Conservation (phyloP, 2,888 invertebrate genomes). For the Amblyteles armatorius region DNA sequence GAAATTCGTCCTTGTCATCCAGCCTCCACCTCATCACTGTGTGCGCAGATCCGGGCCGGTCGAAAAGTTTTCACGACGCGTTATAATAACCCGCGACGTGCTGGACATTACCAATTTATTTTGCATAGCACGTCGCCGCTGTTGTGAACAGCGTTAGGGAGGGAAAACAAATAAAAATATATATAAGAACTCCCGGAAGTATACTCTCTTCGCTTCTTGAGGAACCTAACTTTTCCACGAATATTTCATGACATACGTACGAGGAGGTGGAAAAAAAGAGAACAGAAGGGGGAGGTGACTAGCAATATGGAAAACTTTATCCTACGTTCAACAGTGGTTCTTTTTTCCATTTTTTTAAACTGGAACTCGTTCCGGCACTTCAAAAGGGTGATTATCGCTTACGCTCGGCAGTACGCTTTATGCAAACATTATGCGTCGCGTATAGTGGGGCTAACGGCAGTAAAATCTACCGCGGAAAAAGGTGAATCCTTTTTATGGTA, state of each 20-base stretch:
- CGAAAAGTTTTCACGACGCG: constrained; percentile 19
- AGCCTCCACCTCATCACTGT: constrained; percentile 27
- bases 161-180: neutral
- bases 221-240: constrained; percentile 36
- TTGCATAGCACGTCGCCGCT: neutral
- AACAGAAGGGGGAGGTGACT: neutral
- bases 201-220: constrained; percentile 14
- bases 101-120: constrained; percentile 20
- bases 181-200: constrained; percentile 10
- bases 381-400: constrained; percentile 46
- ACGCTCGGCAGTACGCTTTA: neutral
- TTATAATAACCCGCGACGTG: constrained; percentile 23
- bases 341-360: constrained; percentile 1
- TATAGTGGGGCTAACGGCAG: neutral
- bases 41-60: neutral
- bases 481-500: constrained; percentile 1
- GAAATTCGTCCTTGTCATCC: constrained; percentile 28
- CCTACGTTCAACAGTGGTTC: constrained; percentile 1
- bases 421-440: constrained; percentile 8
- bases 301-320: constrained; percentile 37
- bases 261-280: neutral
- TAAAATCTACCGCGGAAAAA: neutral
- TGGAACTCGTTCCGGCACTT: constrained; percentile 23
- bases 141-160: neutral
- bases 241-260: constrained; percentile 46